These are phyloP conservation scores for Tenthredo notha DNA, from an alignment of 2,888 invertebrate genomes.

Conservation along the genomic window DNA sequence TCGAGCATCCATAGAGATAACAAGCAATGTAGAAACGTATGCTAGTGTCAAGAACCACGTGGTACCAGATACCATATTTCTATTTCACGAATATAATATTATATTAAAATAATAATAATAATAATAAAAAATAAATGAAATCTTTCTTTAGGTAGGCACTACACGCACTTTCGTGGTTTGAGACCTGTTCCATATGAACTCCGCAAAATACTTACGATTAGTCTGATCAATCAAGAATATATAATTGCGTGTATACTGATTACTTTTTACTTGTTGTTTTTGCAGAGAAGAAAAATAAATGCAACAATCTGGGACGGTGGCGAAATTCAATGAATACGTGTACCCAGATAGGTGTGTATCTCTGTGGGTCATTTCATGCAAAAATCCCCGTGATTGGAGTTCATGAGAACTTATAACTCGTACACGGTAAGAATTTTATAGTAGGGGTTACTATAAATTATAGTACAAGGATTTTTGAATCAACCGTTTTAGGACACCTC, in stretches of 20 bases:
- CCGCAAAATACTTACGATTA: neutral
- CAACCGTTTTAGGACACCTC: too few species aligned
- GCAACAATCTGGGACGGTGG: slow-evolving; percentile 13
- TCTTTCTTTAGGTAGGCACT: too few species aligned
- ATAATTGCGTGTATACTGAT: neutral
- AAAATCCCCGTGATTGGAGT: too few species aligned
- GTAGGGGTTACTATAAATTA: too few species aligned
- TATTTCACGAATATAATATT: neutral
- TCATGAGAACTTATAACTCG: too few species aligned
- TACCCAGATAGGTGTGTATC: too few species aligned
- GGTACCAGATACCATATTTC: slow-evolving; percentile 64
- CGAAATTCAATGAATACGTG: neutral
- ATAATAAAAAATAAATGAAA: neutral
- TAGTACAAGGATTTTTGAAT: too few species aligned
- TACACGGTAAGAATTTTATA: too few species aligned
- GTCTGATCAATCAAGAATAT: slow-evolving; percentile 8
- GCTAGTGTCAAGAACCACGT: slow-evolving; percentile 59
- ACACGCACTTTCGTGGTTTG: neutral
- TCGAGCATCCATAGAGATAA: slow-evolving; percentile 64
- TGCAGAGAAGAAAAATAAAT: slow-evolving; percentile 16
- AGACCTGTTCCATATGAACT: neutral
- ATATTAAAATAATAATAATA: too few species aligned
- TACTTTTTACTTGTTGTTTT: neutral
- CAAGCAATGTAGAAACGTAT: slow-evolving; percentile 59
- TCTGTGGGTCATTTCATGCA: too few species aligned